Conservation (phyloP, 1,140 invertebrate genomes). For the Aporrectodea caliginosa region DNA sequence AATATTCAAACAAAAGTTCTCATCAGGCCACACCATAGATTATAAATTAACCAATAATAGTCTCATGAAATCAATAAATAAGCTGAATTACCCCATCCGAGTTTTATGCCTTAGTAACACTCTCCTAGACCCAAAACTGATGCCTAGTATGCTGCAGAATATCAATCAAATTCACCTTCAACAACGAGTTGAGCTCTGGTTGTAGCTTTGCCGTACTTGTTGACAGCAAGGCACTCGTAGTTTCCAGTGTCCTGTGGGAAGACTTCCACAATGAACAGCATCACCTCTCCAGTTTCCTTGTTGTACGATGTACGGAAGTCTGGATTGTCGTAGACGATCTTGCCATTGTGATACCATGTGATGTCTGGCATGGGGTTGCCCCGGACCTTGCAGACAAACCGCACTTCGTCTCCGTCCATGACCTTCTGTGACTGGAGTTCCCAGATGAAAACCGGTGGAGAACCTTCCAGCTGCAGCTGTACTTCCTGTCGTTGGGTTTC, state of each 20-base stretch:
- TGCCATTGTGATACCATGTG: conserved; percentile 76
- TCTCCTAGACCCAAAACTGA: too few species aligned
- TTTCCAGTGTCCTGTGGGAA: conserved; percentile 74
- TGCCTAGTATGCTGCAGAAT: too few species aligned
- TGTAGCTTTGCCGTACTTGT: conserved; percentile 78
- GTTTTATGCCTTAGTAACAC: too few species aligned
- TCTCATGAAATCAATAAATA: too few species aligned
- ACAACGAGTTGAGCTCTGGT: conserved; percentile 39
- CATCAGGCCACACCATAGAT: too few species aligned
- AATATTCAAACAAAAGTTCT: neutral
- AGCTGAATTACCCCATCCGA: too few species aligned
- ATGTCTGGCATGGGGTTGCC: conserved; percentile 55
- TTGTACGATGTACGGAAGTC: conserved; percentile 31
- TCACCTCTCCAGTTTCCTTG: conserved; percentile 22
- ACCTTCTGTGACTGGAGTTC: conserved; percentile 70
- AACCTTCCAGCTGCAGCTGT: conserved; percentile 48
- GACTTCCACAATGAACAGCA: conserved; percentile 50
- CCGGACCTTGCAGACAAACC: conserved; percentile 56
- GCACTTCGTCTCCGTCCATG: conserved; percentile 87
- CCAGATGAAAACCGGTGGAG: conserved; percentile 71
- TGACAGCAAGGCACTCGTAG: conserved; percentile 84
- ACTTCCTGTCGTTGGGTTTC: conserved; percentile 32
- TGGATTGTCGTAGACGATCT: conserved; percentile 62
- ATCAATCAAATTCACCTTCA: conserved; percentile 9
- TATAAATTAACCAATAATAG: too few species aligned